Evolutionary conservation across 2,113 vertebrate genomes (phyloP), one percentile per base, ranked within the genome.

Genomic region (Sitta europaea): DNA sequence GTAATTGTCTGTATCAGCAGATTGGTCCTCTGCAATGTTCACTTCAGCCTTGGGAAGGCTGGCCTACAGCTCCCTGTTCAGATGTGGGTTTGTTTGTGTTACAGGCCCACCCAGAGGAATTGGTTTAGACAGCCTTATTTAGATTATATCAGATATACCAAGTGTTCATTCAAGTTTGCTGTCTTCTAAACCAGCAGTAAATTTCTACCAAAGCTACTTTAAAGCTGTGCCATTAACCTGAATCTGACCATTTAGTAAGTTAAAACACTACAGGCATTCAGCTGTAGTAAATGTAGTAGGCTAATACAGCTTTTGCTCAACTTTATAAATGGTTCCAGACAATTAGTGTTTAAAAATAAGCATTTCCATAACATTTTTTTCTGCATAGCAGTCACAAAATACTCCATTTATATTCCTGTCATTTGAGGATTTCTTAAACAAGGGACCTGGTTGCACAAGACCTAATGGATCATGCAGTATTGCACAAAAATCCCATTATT

Each of bases 141-240:
- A 72, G 17, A 43, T 68, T 74, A 88, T 59, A 90, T 7, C 83
- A 2, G 36, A 77, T 20, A 65, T 5, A 81, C 10, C 11, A 51
- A 66, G 67, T 10, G 20, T 25, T 81, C 29, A 42, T 62, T 94
- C 40, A 57, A 47, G 75, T 43, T 68, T n/a, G 5, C 65, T 35
- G 22, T 86, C 82, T 94, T 78, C 72, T 68, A 78, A 97, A 91
- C 43, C 29, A 83, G 29, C 31, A 94, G 74, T 55, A 92, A 93
- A 77, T 87, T 85, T 96, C 81, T 68, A 51, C 42, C 77, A 88
- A 90, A 92, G 50, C 28, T 63, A 83, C 57, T 80, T 72, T 38
- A 70, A 68, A 82, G 62, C 10, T 33, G n/a, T 36, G 28, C 53
- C 72, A 35, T 75, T 80, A 87, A 33, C 54, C 36, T n/a, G 29